A percentile compares a stretch with the other conserved stretches of the same genome.
phyloP scores from a whole-genome alignment of 35 echinoderm and acorn worm genomes.

The Apostichopus californicus region DNA sequence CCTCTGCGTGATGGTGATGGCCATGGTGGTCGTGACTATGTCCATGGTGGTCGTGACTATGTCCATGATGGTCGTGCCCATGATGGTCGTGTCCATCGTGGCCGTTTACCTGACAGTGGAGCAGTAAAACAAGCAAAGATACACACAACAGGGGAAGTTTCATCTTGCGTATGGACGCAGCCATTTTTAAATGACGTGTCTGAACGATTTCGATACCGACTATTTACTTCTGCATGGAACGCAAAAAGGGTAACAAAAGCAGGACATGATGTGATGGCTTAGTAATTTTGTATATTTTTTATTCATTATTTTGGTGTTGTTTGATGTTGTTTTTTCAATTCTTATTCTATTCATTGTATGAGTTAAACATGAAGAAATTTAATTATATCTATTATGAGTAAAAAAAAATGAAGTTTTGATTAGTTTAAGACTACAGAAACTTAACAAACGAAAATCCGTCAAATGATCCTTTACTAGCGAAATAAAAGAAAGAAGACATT shows the following conservation, averaged over 20 bases:
- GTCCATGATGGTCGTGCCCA: neutral
- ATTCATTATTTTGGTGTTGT: too few relatives aligned
- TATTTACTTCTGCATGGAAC: neutral
- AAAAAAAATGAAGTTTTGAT: too few relatives aligned
- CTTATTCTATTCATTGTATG: too few relatives aligned
- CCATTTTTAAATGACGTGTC: constrained; percentile 74
- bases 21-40: constrained; percentile 27
- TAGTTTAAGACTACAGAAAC: too few relatives aligned
- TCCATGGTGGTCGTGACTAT: constrained; percentile 34
- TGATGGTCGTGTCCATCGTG: constrained; percentile 52
- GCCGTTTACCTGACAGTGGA: constrained; percentile 23
- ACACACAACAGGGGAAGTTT: constrained; percentile 65
- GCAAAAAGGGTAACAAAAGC: neutral
- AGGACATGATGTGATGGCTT: too few relatives aligned
- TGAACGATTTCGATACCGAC: neutral
- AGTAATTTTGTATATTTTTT: too few relatives aligned
- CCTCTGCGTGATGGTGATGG: neutral
- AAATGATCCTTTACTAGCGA: too few relatives aligned
- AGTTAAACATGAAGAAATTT: too few relatives aligned
- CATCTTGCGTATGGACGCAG: constrained; percentile 57
- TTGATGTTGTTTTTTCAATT: too few relatives aligned
- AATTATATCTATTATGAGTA: too few relatives aligned
- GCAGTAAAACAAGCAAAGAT: constrained; percentile 41
- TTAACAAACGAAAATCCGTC: too few relatives aligned
- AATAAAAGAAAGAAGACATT: too few relatives aligned